Conservation (phyloP, 2,888 invertebrate species). For the Lasioglossum calceatum region DNA sequence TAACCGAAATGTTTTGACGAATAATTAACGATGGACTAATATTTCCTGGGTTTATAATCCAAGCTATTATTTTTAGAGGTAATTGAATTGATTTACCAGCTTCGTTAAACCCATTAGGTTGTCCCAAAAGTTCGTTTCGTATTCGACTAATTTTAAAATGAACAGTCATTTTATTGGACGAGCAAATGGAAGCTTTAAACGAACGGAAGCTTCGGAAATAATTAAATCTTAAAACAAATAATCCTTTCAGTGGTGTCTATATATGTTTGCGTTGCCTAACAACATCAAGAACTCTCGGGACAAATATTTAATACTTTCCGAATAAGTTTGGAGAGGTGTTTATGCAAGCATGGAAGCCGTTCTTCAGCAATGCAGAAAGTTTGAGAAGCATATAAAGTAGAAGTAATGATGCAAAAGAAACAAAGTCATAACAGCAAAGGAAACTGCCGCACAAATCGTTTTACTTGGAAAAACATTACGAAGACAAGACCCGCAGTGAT, state of each 20-base stretch:
- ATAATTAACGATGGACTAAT: background rate
- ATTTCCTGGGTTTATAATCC: background rate
- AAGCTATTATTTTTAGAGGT: background rate
- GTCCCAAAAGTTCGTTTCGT: no score
- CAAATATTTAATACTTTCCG: background rate
- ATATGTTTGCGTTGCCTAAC: no score
- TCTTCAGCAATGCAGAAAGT: background rate
- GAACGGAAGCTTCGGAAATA: background rate
- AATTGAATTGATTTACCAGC: background rate
- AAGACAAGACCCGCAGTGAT: background rate
- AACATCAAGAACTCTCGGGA: no score
- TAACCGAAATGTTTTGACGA: background rate
- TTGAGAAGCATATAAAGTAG: background rate
- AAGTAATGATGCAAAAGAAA: background rate
- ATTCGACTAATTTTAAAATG: background rate
- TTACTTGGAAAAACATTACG: conserved; percentile 1
- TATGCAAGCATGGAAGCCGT: background rate
- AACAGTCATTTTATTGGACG: background rate
- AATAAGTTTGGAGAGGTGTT: background rate
- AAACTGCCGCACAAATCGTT: background rate
- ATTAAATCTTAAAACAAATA: no score
- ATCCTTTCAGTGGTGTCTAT: no score
- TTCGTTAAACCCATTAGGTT: no score
- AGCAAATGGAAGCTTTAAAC: background rate
- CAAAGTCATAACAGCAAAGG: background rate